Evolutionary conservation across 2,888 invertebrate genomes (phyloP), one percentile per base, ranked within the genome.

Genomic region (Noctua janthina): DNA sequence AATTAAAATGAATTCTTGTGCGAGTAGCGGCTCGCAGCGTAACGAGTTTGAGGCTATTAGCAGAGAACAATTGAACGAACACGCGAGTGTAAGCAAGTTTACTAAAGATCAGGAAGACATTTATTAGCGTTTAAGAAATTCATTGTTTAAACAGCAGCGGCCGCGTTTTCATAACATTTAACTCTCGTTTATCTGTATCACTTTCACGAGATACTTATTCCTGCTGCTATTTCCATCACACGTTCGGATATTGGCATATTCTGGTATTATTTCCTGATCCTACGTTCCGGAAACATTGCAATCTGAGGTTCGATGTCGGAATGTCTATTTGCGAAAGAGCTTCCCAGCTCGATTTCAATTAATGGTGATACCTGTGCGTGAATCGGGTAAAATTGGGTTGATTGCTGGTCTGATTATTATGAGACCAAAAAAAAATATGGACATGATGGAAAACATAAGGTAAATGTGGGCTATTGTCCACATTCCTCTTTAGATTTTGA

Each of bases 1-100:
- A 93, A 93, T 93, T 93, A 93, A 93, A 92, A 91, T 85, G 90
- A 92, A 93, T 93, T 93, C 89, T 89, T 89, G 76, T 49, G 71
- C 76, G 82, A 87, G 89, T 85, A 87, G 89, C 88, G 88, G 81
- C 86, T 85, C 86, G 89, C 88, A 85, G 82, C 85, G 87, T 91
- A 91, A 92, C 90, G 87, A 91, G 90, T 91, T 92, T 92, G 88
- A 87, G 87, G 86, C 89, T 86, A 89, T 90, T 90, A 91, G 86
- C 87, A 85, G 77, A 75, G 80, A 82, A 88, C 89, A 87, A 89
- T 88, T 86, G 82, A 84, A 83, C 74, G 75, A 81, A 84, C 90
- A 87, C 85, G 83, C 89, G 70, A 86, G 79, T 83, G 80, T 74
- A 59, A 76, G 82, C 82, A 66, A 81, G 81, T 82, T 83, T 73